A percentile compares a stretch with the other conserved stretches of the same genome.
phyloP scores from a whole-genome alignment of 2,888 invertebrate genomes.

The Beris morrisii region DNA sequence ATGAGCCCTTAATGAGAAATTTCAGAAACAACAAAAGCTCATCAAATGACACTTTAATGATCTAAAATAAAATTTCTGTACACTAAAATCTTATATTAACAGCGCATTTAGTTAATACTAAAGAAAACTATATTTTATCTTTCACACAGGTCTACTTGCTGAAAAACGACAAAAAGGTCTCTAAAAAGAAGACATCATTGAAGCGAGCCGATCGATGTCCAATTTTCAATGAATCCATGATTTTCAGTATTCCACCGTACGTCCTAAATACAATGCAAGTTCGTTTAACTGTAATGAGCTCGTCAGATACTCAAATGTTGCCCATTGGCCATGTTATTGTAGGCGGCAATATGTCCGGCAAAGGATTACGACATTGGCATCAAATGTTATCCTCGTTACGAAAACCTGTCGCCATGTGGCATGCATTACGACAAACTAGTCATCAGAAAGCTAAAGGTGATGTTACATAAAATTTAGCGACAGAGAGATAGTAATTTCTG shows the following conservation, averaged over 20 bases:
- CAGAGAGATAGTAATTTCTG: too few relatives aligned
- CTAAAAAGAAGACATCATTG: conserved; percentile 77
- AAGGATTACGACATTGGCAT: conserved; percentile 77
- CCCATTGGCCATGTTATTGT: conserved; percentile 81
- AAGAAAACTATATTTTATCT: not conserved
- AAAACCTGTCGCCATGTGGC: conserved; percentile 85
- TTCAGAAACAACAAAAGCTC: too few relatives aligned
- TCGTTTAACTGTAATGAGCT: conserved; percentile 65
- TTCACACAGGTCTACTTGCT: conserved; percentile 68
- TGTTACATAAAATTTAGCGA: conserved; percentile 27
- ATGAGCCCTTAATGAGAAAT: too few relatives aligned
- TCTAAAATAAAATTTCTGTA: too few relatives aligned
- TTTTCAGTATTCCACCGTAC: conserved; percentile 77
- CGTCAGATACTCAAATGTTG: conserved; percentile 58
- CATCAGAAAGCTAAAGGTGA: conserved; percentile 32
- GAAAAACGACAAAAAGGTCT: conserved; percentile 78
- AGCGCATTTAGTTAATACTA: too few relatives aligned
- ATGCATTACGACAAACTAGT: conserved; percentile 63
- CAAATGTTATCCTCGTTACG: conserved; percentile 79
- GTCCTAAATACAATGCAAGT: conserved; percentile 72
- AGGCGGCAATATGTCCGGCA: conserved; percentile 71
- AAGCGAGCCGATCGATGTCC: conserved; percentile 75
- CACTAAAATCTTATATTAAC: too few relatives aligned
- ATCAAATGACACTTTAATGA: too few relatives aligned
- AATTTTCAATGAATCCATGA: conserved; percentile 83